Evolutionary conservation across 1,140 invertebrate species (phyloP).

Genomic region (Melipona quadrifasciata): DNA sequence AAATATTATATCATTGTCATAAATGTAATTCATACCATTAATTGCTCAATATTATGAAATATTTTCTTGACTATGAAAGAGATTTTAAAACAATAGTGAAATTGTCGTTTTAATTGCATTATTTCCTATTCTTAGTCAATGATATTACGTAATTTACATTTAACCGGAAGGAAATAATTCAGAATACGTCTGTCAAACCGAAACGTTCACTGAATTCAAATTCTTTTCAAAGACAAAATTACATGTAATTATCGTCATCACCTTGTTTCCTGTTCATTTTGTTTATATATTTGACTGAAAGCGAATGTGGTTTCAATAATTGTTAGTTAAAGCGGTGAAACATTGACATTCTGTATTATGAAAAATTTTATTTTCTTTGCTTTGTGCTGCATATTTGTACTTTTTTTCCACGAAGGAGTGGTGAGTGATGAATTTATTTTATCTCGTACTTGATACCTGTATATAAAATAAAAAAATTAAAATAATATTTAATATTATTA

Average conservation of each 20-base stretch:
- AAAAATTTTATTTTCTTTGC: not conserved
- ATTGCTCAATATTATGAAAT: not conserved
- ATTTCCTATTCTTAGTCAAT: too few species aligned
- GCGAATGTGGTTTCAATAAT: not conserved
- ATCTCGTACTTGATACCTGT: too few species aligned
- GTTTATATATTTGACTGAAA: slow-evolving; percentile 19
- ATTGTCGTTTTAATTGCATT: not conserved
- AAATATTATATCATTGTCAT: not conserved
- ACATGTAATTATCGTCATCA: slow-evolving; percentile 30
- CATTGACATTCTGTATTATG: not conserved
- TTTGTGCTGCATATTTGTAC: slow-evolving; percentile 37
- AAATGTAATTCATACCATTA: not conserved
- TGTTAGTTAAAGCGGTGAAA: not conserved
- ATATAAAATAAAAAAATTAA: not conserved
- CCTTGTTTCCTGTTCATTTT: slow-evolving; percentile 36
- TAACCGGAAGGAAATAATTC: slow-evolving; percentile 13
- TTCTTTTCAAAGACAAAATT: slow-evolving; percentile 15
- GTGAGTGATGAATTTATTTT: slow-evolving; percentile 34
- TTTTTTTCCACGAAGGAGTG: slow-evolving; percentile 22
- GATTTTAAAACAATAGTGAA: not conserved
- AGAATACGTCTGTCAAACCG: slow-evolving; percentile 23
- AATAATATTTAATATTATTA: not conserved
- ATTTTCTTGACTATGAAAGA: not conserved
- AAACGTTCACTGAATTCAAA: slow-evolving; percentile 26
- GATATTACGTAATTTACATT: slow-evolving; percentile 10